Conservation (phyloP, 2,888 invertebrate genomes). For the Catocala nupta region DNA sequence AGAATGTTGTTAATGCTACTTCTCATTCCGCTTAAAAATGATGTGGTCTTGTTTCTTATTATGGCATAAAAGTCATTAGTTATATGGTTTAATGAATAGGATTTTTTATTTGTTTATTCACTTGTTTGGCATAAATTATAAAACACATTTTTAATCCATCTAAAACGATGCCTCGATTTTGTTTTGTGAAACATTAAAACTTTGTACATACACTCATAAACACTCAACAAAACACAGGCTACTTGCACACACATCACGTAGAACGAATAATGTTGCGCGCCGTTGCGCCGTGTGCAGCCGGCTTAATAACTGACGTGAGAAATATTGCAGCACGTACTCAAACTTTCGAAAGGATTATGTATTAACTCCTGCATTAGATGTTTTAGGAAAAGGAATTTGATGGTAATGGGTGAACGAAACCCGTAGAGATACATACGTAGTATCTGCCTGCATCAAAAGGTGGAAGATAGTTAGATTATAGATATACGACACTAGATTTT, state of each 20-base stretch:
- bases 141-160: no score
- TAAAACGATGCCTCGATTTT: not conserved
- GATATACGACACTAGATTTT: no score
- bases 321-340: slow-evolving; percentile 53
- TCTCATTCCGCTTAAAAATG: no score
- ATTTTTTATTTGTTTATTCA: no score
- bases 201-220: not conserved
- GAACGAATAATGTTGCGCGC: slow-evolving; percentile 11
- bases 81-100: no score
- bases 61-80: no score
- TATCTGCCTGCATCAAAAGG: not conserved
- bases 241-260: slow-evolving; percentile 13
- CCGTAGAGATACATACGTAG: no score
- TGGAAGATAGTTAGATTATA: not conserved
- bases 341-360: slow-evolving; percentile 36
- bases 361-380: not conserved
- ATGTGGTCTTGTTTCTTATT: no score
- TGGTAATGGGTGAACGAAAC: not conserved
- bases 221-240: slow-evolving; percentile 1
- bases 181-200: not conserved
- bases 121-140: no score
- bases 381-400: not conserved
- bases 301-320: slow-evolving; percentile 56
- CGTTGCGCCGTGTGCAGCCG: slow-evolving; percentile 30
- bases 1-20: no score